phyloP scores from a whole-genome alignment of 2,113 vertebrate genomes.

The Balaeniceps rex region DNA sequence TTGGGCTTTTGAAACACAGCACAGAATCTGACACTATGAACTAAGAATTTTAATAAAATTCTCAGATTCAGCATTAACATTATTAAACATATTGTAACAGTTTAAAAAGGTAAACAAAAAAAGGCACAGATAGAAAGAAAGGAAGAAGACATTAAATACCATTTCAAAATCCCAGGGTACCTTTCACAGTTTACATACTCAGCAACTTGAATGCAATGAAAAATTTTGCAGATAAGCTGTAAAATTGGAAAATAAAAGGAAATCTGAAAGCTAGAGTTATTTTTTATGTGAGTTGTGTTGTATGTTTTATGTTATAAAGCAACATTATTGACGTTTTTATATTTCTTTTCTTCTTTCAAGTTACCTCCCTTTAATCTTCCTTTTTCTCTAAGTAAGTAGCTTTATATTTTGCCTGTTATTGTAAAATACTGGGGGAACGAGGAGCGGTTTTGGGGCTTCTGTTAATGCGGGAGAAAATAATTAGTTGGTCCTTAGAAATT shows the following conservation, averaged over 20 bases:
- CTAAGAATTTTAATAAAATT: not conserved
- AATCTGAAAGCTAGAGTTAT: not conserved
- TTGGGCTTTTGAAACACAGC: not conserved
- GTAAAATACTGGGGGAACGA: not conserved
- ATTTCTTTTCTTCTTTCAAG: constrained; percentile 12
- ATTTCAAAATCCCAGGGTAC: not conserved
- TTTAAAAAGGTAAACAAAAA: not conserved
- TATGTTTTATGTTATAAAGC: not conserved
- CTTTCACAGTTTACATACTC: not conserved
- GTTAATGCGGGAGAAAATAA: not conserved
- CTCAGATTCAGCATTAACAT: not conserved
- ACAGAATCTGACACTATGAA: not conserved
- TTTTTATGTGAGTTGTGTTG: not conserved
- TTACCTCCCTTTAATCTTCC: constrained; percentile 4
- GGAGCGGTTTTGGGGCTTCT: not conserved
- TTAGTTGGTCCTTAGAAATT: not conserved
- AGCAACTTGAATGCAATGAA: not conserved
- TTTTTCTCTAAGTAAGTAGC: not conserved
- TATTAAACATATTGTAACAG: not conserved
- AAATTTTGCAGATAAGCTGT: not conserved
- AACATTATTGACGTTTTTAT: not conserved
- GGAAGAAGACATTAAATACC: not conserved
- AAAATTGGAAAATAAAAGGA: not conserved
- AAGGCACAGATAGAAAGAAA: not conserved
- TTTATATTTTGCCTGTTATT: not conserved